A percentile compares a stretch with the other conserved stretches of the same genome.
These are phyloP conservation scores for Globodera rostochiensis DNA, from an alignment of 1,140 invertebrate species.

Conservation along the genomic window DNA sequence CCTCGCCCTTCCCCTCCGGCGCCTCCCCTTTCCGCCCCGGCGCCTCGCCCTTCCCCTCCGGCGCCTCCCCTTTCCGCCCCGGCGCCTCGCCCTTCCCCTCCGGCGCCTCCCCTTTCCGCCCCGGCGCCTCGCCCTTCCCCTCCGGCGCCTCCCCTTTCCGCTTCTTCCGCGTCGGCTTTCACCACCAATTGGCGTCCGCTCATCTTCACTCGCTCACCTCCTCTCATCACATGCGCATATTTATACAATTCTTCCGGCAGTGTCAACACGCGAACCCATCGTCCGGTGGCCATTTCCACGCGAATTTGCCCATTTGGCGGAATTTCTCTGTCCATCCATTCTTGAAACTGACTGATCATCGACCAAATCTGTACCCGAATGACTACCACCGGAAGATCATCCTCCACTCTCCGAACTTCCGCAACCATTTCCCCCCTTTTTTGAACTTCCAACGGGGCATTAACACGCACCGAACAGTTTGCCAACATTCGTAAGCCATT, in stretches of 20 bases:
- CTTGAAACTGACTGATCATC: constrained; percentile 19
- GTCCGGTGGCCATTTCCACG: background rate
- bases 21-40: background rate
- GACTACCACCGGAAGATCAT: background rate
- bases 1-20: no score
- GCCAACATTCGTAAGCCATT: constrained; percentile 21
- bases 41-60: background rate
- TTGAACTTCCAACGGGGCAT: background rate
- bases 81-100: background rate
- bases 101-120: background rate
- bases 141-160: background rate
- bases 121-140: background rate
- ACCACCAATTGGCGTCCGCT: background rate
- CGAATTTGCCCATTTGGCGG: constrained; percentile 8
- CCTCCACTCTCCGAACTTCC: background rate
- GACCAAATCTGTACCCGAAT: constrained; percentile 9
- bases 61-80: background rate
- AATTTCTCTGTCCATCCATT: constrained; percentile 18
- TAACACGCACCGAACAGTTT: constrained; percentile 14
- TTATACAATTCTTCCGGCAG: constrained; percentile 15
- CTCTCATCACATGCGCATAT: constrained; percentile 13
- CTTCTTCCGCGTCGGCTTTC: background rate
- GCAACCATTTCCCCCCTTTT: background rate
- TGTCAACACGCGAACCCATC: constrained; percentile 3
- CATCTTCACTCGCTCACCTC: background rate